Evolutionary conservation across 2,113 vertebrate genomes (phyloP).

Genomic region (Hippocampus comes): DNA sequence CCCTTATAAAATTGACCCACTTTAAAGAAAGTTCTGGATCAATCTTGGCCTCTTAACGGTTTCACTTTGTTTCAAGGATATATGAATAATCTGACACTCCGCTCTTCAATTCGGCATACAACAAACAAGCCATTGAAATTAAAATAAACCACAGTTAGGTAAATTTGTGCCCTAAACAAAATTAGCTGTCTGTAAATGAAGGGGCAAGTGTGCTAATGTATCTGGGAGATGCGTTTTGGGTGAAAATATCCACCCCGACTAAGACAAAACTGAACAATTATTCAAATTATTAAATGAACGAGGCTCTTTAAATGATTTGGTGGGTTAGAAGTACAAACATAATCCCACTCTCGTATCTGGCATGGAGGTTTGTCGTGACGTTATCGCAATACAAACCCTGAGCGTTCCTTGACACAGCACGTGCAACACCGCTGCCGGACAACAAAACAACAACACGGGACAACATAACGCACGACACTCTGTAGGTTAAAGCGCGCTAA

Average conservation of each 20-base stretch:
- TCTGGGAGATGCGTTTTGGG: not conserved
- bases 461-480: not conserved
- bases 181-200: not conserved
- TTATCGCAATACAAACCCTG: conserved; percentile 16
- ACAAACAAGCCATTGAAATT: not conserved
- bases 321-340: accelerated
- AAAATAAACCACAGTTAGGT: not conserved
- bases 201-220: not conserved
- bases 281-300: not conserved
- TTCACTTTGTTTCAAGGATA: no score
- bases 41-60: not conserved
- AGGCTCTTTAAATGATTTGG: not conserved
- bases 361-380: conserved; percentile 19
- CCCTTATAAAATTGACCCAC: not conserved
- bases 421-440: conserved; percentile 61
- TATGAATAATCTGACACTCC: accelerated
- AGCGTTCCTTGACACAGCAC: conserved; percentile 60
- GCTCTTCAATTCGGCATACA: conserved; percentile 4
- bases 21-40: not conserved
- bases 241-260: not conserved
- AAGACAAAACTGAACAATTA: accelerated
- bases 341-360: not conserved
- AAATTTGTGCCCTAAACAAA: not conserved
- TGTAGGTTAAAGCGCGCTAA: not conserved
- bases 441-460: conserved; percentile 70